Base-by-base conservation (phyloP, 2,888 invertebrate genomes). In the Parnassius orleans region DNA sequence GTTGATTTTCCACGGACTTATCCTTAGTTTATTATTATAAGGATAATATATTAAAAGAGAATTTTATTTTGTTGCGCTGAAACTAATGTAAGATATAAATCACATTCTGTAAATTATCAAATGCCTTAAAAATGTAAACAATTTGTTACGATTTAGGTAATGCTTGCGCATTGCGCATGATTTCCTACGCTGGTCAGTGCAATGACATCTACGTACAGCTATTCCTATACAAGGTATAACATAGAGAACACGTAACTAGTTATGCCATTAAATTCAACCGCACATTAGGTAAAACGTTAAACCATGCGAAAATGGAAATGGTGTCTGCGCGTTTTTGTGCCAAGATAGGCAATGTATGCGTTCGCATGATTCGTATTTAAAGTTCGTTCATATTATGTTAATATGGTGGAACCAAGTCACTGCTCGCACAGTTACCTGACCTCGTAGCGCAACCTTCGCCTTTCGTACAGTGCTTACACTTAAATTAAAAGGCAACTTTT, bases 371-470 rank as follows among this genome's bases (percentile, higher is more conserved):
- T 59, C 42, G 48, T 57, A 61, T 59, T 65, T 58, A 60, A 65
- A 56, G 42, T 64, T 53, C 58, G 61, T 64, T 60, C 58, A 56
- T 65, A 56, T 63, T 65, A 56, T 63, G 57, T 48, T 51, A 56
- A 66, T 66, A 68, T 64, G 60, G 61, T 63, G 59, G 63, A 61
- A 68, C 54, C 63, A 65, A 64, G 66, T 66, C 76, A 74, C 73
- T 73, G 79, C 77, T 77, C 48, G 53, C 80, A 80, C 81, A 79
- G 83, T 82, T 82, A 81, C 69, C 68, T 78, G 86, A 83, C 87
- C 84, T 86, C 83, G 81, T 69, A 65, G 63, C 42, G 67, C 73
- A 81, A 77, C 86, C 84, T 83, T 83, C 83, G 84, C 84, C 83
- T 86, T 83, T 84, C 68, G 19, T 47, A 14, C 71, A 60, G 57